These are phyloP conservation scores for Allophyes oxyacanthae DNA, from an alignment of 2,888 invertebrate genomes.

Conservation along the genomic window DNA sequence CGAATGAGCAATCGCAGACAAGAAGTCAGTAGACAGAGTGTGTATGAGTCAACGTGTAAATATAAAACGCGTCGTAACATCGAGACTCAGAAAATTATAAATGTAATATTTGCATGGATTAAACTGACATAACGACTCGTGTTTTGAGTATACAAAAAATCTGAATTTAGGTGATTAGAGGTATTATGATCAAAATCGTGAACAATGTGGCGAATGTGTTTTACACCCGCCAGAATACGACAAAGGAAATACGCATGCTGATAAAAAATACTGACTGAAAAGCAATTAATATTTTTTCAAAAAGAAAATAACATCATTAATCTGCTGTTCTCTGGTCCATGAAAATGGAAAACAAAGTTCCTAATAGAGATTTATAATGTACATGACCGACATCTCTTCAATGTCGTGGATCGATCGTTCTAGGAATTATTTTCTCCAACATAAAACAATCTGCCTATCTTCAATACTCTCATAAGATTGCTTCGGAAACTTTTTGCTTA, in stretches of 20 bases:
- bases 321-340: no score
- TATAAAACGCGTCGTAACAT: conserved; percentile 41
- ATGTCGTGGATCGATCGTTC: conserved; percentile 8
- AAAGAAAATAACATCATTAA: no score
- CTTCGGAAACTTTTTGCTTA: conserved; percentile 12
- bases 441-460: conserved; percentile 18
- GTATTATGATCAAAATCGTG: no score
- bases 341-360: no score
- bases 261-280: neutral
- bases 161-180: no score
- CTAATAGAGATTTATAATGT: conserved; percentile 14
- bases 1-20: conserved; percentile 53
- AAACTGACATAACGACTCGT: conserved; percentile 19
- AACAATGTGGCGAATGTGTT: no score
- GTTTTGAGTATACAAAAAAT: conserved; percentile 9
- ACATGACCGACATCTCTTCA: conserved; percentile 20
- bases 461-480: conserved; percentile 15
- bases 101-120: conserved; percentile 25
- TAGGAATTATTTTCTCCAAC: conserved; percentile 24
- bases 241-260: neutral
- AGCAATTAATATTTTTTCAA: no score
- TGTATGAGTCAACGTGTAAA: conserved; percentile 55
- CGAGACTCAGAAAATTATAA: conserved; percentile 33
- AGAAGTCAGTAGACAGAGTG: conserved; percentile 50
- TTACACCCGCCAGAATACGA: neutral